These are phyloP conservation scores for Luperina nickerlii DNA, from an alignment of 2,888 invertebrate genomes.

Conservation along the genomic window DNA sequence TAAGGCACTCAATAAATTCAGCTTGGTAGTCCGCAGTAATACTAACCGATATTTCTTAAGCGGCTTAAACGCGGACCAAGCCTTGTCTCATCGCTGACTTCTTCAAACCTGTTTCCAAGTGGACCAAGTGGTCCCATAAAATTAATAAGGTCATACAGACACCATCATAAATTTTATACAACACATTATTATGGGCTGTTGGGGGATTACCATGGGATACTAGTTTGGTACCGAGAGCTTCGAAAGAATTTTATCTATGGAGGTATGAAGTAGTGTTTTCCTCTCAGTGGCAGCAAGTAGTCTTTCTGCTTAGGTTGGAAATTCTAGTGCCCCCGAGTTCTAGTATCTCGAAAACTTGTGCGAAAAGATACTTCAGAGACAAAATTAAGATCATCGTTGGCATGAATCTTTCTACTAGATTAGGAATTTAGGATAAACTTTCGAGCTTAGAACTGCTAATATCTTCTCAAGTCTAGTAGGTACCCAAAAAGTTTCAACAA, in stretches of 20 bases:
- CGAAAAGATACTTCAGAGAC: not conserved
- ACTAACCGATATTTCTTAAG: constrained; percentile 71
- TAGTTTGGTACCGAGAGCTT: constrained; percentile 43
- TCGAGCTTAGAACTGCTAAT: constrained; percentile 19
- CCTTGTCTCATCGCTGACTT: constrained; percentile 62
- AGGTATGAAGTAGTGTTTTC: constrained; percentile 12
- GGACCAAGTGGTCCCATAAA: constrained; percentile 84
- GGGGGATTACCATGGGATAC: constrained; percentile 67
- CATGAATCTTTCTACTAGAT: constrained; percentile 4
- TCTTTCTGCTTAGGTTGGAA: not conserved
- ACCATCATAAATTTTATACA: constrained; percentile 79
- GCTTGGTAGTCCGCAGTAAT: constrained; percentile 57
- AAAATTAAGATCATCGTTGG: constrained; percentile 2
- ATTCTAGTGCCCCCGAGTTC: not conserved
- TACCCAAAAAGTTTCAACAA: constrained; percentile 30
- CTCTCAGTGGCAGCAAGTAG: not conserved
- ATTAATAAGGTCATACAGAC: constrained; percentile 85
- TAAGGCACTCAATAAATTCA: constrained; percentile 64
- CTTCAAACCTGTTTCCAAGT: constrained; percentile 82
- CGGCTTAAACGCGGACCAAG: constrained; percentile 57
- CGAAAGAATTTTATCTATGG: constrained; percentile 49
- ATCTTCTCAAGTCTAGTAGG: constrained; percentile 28
- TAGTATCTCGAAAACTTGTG: not conserved
- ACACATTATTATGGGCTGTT: constrained; percentile 71
- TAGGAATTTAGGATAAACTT: constrained; percentile 33